A percentile compares a stretch with the other conserved stretches of the same genome.
Evolutionary conservation across 1,140 invertebrate genomes (phyloP).

Genomic region (Odontomachus brunneus): DNA sequence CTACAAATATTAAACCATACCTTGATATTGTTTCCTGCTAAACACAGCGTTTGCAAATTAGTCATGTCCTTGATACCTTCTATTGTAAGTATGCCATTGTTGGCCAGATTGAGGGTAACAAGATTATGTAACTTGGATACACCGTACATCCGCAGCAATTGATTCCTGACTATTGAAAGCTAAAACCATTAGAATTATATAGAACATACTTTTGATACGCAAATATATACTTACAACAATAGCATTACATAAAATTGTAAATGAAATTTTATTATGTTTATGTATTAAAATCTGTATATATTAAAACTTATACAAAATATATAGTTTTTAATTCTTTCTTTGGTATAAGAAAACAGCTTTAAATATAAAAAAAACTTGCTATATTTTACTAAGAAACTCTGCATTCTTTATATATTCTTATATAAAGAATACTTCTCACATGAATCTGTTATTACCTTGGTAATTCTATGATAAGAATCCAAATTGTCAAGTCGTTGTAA

Average conservation of each 20-base stretch:
- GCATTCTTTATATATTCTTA: not conserved
- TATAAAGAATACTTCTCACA: not conserved
- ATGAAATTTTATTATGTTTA: not conserved
- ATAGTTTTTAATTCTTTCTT: conserved; percentile 2
- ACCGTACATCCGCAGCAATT: conserved; percentile 94
- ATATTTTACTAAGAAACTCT: not conserved
- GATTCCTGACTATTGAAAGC: conserved; percentile 94
- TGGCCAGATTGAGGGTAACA: conserved; percentile 92
- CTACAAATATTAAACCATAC: conserved; percentile 77
- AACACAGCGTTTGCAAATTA: conserved; percentile 91
- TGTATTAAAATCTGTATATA: not conserved
- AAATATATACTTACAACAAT: not conserved
- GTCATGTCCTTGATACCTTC: conserved; percentile 94
- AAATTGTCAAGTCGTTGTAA: conserved; percentile 94
- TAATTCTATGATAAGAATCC: conserved; percentile 91
- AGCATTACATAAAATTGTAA: not conserved
- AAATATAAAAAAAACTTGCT: not conserved
- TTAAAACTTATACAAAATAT: not conserved
- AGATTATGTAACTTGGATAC: conserved; percentile 92
- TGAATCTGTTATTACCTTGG: conserved; percentile 88
- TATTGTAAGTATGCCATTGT: conserved; percentile 95
- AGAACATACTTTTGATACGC: not conserved
- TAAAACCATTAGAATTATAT: conserved; percentile 82
- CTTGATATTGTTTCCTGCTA: conserved; percentile 91
- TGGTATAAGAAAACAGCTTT: not conserved